Conservation (phyloP, 2,797 vertebrate genomes). For the Podargus strigoides region DNA sequence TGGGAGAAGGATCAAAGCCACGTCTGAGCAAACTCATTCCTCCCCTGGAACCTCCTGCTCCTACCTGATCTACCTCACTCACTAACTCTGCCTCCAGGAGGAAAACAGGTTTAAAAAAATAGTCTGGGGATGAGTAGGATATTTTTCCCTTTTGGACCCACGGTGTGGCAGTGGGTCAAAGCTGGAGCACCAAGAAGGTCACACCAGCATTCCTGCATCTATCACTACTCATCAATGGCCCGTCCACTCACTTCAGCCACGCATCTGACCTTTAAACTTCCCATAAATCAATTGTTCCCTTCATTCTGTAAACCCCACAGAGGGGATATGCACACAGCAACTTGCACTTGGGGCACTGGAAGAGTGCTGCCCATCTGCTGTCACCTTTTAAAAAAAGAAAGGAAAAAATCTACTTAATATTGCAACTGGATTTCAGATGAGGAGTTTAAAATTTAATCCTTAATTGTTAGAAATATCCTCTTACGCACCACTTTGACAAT, state of each 20-base stretch:
- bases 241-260: not conserved
- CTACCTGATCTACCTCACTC: not conserved
- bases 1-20: not conserved
- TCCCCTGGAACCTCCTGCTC: not conserved
- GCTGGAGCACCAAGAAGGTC: not conserved
- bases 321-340: not conserved
- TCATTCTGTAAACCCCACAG: not conserved
- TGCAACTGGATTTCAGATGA: not conserved
- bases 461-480: not conserved
- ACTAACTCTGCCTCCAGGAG: not conserved
- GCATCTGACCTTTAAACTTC: not conserved
- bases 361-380: not conserved
- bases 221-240: rapidly evolving
- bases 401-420: not conserved
- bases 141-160: not conserved
- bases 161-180: not conserved
- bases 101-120: not conserved
- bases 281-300: not conserved
- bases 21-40: not conserved
- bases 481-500: not conserved
- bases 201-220: not conserved
- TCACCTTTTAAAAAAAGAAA: not conserved
- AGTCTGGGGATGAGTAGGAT: not conserved
- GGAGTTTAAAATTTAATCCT: not conserved
- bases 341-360: not conserved